These are phyloP conservation scores for Hycleus cichorii DNA, from an alignment of 1,140 invertebrate species.

Conservation along the genomic window DNA sequence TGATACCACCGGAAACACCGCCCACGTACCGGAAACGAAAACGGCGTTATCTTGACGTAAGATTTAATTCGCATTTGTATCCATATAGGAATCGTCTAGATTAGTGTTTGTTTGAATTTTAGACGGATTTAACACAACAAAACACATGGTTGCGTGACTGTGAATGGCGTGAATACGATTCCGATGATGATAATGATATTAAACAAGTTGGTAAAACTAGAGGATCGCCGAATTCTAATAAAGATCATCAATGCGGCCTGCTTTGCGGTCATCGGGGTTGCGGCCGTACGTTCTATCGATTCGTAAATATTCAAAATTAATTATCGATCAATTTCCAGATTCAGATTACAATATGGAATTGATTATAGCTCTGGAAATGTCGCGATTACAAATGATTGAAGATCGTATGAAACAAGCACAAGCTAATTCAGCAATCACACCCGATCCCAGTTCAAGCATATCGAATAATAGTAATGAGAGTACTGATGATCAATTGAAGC, in stretches of 20 bases:
- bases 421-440: conserved; percentile 25
- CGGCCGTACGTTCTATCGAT: conserved; percentile 15
- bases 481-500: conserved; percentile 43
- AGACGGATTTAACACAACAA: conserved; percentile 36
- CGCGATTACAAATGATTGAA: conserved; percentile 59
- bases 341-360: conserved; percentile 57
- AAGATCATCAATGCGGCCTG: conserved; percentile 34
- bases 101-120: conserved; percentile 14
- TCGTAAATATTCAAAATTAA: background rate
- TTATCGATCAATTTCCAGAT: conserved; percentile 16
- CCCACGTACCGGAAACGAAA: conserved; percentile 46
- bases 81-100: background rate
- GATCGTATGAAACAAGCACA: conserved; percentile 45
- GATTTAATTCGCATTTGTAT: conserved; percentile 8
- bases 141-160: conserved; percentile 46
- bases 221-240: conserved; percentile 19
- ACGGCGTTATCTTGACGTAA: conserved; percentile 43
- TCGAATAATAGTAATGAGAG: conserved; percentile 35
- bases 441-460: conserved; percentile 37
- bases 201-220: conserved; percentile 16
- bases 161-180: conserved; percentile 56
- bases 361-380: conserved; percentile 64
- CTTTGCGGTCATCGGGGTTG: conserved; percentile 31
- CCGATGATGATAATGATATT: conserved; percentile 47
- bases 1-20: conserved; percentile 60